Percentiles rank a stretch among this genome's conserved stretches.
phyloP scores from a whole-genome alignment of 2,113 vertebrate species.

The Percopsis transmontana region DNA sequence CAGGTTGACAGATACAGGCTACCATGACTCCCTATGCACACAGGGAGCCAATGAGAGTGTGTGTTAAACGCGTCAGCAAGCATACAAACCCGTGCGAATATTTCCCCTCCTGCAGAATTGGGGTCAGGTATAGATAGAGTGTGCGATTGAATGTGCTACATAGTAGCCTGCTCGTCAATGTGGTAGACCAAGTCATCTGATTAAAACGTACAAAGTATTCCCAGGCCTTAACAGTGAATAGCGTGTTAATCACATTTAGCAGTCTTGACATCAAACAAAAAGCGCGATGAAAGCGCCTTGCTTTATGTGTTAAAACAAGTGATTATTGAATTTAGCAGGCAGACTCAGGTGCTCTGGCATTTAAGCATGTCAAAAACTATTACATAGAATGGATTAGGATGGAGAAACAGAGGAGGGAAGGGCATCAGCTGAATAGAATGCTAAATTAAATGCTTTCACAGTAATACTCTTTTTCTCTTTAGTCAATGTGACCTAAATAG shows the following conservation, averaged over 20 bases:
- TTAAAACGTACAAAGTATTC: not conserved
- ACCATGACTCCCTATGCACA: too few relatives aligned
- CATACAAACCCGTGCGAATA: not conserved
- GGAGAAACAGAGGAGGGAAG: too few relatives aligned
- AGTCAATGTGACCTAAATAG: not conserved
- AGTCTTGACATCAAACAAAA: too few relatives aligned
- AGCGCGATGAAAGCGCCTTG: too few relatives aligned
- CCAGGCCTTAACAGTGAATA: not conserved
- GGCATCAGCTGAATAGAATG: conserved; percentile 25
- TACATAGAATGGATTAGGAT: too few relatives aligned
- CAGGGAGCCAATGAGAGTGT: too few relatives aligned
- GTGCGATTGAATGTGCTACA: not conserved
- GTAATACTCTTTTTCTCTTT: conserved; percentile 4
- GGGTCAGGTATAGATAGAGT: conserved; percentile 6
- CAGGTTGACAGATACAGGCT: not conserved
- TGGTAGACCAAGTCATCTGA: not conserved
- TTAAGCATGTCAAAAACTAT: too few relatives aligned
- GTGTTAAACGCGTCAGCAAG: not conserved
- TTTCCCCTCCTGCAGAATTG: conserved; percentile 11
- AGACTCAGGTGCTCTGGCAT: too few relatives aligned
- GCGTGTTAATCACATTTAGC: not conserved
- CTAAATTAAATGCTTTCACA: conserved; percentile 36
- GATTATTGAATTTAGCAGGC: too few relatives aligned
- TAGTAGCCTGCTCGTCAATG: too few relatives aligned
- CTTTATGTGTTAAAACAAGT: too few relatives aligned